Base-by-base conservation (phyloP, 2,113 vertebrate genomes). In the Notiomystis cincta region DNA sequence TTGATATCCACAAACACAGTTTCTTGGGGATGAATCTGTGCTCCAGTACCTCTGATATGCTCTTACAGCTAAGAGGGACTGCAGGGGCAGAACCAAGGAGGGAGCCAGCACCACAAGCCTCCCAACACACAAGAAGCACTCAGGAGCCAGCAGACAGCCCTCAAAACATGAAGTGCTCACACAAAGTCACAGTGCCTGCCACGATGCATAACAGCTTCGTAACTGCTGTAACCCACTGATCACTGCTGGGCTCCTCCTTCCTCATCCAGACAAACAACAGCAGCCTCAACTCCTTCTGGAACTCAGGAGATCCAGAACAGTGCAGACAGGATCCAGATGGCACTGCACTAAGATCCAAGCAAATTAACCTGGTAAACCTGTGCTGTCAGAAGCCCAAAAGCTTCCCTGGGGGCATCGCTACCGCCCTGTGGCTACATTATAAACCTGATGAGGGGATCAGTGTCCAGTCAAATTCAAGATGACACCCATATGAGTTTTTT, bases 181-280 rank as follows among this genome's bases (percentile, higher is more conserved):
- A n/a, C 40, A 83, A 48, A 85, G 86, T 20, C n/a, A 75, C 6
- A 7, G 57, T 47, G 38, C 33, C 30, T 47, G 30, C 61, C 16
- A 45, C 7, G 24, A 56, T 0, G 6, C 2, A 1, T 8, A 67
- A 64, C 1, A 7, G 37, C 30, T 88, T 64, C 0, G 0, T 44
- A 60, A 86, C 4, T 61, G 82, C 75, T 80, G 54, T 51, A 48
- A 80, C 62, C 75, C 35, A 5, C 28, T 53, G 51, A 56, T 51
- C 57, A 37, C 2, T 71, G 57, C 57, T 64, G 53, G 33, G 57
- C 24, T 91, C 28, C 22, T 76, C n/a, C 25, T 37, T 88, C 23
- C 75, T 61, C 33, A 67, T 20, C 48, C 35, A 27, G 9, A 47
- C 6, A 22, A 54, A 45, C 20, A 70, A 10, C 2, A 67, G 18